A percentile compares a stretch with the other conserved stretches of the same genome.
Conservation (phyloP, 2,888 invertebrate genomes). For the Oligia fasciuncula region DNA sequence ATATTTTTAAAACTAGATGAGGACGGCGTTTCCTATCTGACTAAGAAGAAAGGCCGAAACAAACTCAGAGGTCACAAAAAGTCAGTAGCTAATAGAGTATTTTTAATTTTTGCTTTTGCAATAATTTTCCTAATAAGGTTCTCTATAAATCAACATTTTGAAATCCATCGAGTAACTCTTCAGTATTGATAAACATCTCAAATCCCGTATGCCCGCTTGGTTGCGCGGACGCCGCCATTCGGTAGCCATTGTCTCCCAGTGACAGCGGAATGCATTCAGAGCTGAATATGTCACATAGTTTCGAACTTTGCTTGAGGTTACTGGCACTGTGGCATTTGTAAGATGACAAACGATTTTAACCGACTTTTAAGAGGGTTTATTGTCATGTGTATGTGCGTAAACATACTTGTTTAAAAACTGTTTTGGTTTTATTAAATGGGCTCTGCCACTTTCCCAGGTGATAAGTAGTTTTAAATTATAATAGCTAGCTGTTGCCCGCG, state of each 20-base stretch:
- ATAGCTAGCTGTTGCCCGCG: not conserved
- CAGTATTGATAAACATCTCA: slow-evolving; percentile 23
- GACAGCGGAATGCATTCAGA: slow-evolving; percentile 62
- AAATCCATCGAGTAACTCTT: slow-evolving; percentile 1
- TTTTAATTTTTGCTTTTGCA: not conserved
- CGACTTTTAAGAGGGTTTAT: not conserved
- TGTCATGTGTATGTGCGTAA: not conserved
- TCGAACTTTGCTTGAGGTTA: slow-evolving; percentile 42
- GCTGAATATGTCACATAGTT: slow-evolving; percentile 53
- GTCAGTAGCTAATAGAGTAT: not conserved
- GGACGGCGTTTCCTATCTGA: no score
- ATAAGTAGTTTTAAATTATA: not conserved
- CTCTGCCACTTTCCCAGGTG: not conserved
- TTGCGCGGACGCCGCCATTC: slow-evolving; percentile 35
- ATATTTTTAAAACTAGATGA: no score
- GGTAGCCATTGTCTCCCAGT: slow-evolving; percentile 56
- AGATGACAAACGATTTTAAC: slow-evolving; percentile 8
- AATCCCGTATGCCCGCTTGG: slow-evolving; percentile 10
- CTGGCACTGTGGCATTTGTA: slow-evolving; percentile 24
- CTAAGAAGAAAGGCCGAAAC: no score
- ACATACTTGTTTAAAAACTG: not conserved
- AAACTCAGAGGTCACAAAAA: not conserved
- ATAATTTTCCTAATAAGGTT: not conserved
- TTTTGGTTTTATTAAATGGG: not conserved
- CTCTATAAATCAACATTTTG: not conserved